Evolutionary conservation across 2,113 vertebrate genomes (phyloP), one percentile per base, ranked within the genome.

Genomic region (Sapayoa aenigma): DNA sequence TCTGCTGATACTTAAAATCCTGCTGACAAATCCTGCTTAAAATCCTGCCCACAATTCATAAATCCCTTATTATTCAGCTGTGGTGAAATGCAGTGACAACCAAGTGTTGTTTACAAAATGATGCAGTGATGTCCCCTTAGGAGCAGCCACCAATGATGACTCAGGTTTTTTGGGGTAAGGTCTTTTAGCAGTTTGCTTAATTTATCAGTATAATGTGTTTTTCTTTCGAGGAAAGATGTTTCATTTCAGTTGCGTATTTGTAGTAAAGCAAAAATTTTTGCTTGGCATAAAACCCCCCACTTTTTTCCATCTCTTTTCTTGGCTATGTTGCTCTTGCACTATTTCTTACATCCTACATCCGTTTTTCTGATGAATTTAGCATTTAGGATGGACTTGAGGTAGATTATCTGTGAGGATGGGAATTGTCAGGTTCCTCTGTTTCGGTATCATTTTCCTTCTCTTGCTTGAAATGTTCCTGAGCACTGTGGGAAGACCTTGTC

Each of bases 401-500:
- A 95, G 86, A 84, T 13, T 49, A 24, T 82, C 35, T 60, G 58
- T 0, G 24, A 63, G 67, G 39, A 58, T 62, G 87, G 94, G 81
- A 93, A 35, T 35, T 80, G 69, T 47, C 60, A 93, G 80, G 93
- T 84, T 91, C 89, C 72, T 92, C 6, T 75, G 56, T 68, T 94
- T 88, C 53, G 65, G 19, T 81, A 50, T 20, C 1, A 0, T 27
- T 85, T 85, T 90, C 53, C 42, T 90, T 87, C 39, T 66, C 62
- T 74, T 93, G 62, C 56, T 71, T 94, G 35, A 84, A 72, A 92
- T 90, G 84, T 94, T 93, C 47, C 76, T 69, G 72, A 83, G 53
- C 28, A 24, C 72, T 84, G 79, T 53, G 58, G 87, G 89, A 88
- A 95, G 87, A 84, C 73, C 66, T 95, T 96, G 87, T 95, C 78